phyloP scores from a whole-genome alignment of 2,113 vertebrate genomes.

The Martes martes region DNA sequence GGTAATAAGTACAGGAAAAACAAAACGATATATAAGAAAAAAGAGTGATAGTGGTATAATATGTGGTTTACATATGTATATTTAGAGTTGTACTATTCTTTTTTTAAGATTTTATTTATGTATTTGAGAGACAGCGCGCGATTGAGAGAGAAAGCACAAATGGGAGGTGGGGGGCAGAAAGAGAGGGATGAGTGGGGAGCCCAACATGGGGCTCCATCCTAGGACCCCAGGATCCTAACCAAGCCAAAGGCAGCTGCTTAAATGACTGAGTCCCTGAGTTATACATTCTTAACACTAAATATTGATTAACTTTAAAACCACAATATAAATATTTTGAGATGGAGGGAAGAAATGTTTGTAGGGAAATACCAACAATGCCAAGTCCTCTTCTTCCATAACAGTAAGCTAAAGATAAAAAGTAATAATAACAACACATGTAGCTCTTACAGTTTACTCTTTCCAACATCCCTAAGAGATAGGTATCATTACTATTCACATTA shows the following conservation, averaged over 20 bases:
- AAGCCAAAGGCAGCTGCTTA: too few species aligned
- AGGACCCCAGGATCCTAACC: too few species aligned
- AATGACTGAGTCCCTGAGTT: neutral
- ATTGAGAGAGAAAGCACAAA: too few species aligned
- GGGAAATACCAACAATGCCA: neutral
- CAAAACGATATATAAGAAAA: neutral
- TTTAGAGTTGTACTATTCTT: neutral
- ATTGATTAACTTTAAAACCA: neutral
- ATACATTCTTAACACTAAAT: neutral
- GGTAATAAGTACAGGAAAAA: neutral
- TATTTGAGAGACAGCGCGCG: too few species aligned
- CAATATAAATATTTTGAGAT: neutral
- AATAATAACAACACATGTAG: neutral
- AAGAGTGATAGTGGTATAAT: neutral
- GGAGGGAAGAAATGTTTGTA: neutral
- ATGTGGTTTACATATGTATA: neutral
- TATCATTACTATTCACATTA: neutral
- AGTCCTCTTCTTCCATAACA: neutral
- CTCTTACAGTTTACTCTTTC: neutral
- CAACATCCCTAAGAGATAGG: neutral
- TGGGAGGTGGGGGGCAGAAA: too few species aligned
- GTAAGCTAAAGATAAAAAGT: neutral
- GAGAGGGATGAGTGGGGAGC: too few species aligned
- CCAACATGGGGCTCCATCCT: too few species aligned
- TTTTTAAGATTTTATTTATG: too few species aligned